These are phyloP conservation scores for Myotis pilosus DNA, from an alignment of 2,797 vertebrate species.

Conservation along the genomic window DNA sequence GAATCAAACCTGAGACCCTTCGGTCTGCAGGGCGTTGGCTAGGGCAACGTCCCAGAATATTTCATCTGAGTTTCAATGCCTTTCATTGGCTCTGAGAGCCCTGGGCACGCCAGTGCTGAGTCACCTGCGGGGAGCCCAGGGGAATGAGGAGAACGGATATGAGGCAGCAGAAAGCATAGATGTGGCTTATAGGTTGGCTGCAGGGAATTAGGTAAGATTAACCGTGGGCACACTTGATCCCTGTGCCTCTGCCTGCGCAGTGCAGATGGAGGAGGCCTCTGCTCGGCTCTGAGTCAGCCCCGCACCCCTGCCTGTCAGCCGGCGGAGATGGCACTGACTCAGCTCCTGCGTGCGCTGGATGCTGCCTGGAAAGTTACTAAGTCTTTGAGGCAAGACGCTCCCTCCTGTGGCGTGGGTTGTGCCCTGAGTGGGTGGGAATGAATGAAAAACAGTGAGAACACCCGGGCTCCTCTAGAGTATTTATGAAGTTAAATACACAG, in stretches of 20 bases:
- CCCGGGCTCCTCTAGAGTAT: not conserved
- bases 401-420: conserved; percentile 29
- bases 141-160: not conserved
- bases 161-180: not conserved
- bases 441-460: conserved; percentile 27
- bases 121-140: not conserved
- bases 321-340: conserved; percentile 49
- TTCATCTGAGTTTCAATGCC: not conserved
- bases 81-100: not conserved
- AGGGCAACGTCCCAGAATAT: not conserved
- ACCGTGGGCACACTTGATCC: rapidly evolving
- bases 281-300: not conserved
- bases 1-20: too few relatives aligned
- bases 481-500: not conserved
- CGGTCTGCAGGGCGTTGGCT: too few relatives aligned
- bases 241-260: not conserved
- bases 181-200: not conserved
- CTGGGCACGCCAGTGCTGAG: not conserved
- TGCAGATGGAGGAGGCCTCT: not conserved
- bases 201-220: not conserved
- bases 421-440: conserved; percentile 40
- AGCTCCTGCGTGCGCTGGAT: conserved; percentile 13
- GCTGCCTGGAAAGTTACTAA: conserved; percentile 59
- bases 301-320: not conserved
- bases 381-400: conserved; percentile 47